A percentile compares a stretch with the other conserved stretches of the same genome.
Evolutionary conservation across 1,140 invertebrate genomes (phyloP).

Genomic region (Daktulosphaira vitifoliae): DNA sequence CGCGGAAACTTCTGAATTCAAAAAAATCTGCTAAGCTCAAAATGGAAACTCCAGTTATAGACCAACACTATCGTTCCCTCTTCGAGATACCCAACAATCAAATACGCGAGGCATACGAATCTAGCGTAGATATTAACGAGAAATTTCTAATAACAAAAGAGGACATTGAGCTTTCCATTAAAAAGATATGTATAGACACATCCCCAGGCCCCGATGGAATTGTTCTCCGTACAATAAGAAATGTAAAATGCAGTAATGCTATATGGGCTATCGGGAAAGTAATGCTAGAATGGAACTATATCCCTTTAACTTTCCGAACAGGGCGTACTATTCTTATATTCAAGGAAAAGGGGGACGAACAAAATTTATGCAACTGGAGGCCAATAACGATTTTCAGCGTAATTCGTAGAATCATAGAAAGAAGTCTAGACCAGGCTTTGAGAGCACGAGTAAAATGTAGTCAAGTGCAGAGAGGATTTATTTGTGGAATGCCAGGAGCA

Average conservation of each 20-base stretch:
- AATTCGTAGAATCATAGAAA: background rate
- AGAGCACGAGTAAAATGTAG: background rate
- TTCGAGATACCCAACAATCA: background rate
- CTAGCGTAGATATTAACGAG: background rate
- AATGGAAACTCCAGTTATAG: background rate
- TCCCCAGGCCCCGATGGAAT: background rate
- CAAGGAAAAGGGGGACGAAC: background rate
- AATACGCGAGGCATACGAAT: background rate
- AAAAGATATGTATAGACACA: background rate
- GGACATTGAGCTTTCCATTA: background rate
- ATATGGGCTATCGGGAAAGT: slow-evolving; percentile 8
- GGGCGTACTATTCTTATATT: background rate
- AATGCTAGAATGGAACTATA: slow-evolving; percentile 9
- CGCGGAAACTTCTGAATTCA: background rate
- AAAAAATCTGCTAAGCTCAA: background rate
- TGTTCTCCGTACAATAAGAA: background rate
- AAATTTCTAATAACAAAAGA: background rate
- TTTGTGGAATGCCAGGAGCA: background rate
- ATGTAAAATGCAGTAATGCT: background rate
- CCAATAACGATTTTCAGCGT: background rate
- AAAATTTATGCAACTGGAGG: background rate
- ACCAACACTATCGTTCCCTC: background rate
- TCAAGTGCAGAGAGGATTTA: background rate
- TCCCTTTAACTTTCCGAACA: slow-evolving; percentile 10
- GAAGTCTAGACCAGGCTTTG: background rate